Evolutionary conservation across 2,113 vertebrate species (phyloP).

Genomic region (Ameiurus melas): DNA sequence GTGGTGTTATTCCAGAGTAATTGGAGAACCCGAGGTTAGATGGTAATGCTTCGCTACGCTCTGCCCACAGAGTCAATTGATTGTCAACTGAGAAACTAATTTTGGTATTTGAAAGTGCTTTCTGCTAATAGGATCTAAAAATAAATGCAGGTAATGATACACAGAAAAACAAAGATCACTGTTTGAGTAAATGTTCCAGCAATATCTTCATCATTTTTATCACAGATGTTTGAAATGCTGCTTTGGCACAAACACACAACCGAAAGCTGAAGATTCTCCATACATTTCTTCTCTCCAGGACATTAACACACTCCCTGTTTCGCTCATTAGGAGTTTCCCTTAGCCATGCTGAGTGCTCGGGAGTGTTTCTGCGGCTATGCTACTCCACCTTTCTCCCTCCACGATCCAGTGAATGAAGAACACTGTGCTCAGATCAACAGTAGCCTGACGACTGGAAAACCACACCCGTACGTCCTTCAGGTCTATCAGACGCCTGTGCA

Average conservation of each 20-base stretch:
- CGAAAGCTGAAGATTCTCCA: background rate
- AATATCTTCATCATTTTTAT: background rate
- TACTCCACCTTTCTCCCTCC: conserved; percentile 73
- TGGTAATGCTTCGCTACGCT: conserved; percentile 18
- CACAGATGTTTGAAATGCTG: background rate
- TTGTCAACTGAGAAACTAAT: conserved; percentile 46
- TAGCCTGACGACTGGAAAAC: background rate
- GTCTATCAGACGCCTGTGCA: conserved; percentile 85
- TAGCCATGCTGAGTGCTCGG: conserved; percentile 72
- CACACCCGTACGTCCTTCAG: conserved; percentile 62
- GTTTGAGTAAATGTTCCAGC: background rate
- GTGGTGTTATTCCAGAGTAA: conserved; percentile 38
- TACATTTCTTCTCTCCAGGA: background rate
- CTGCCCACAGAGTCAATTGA: conserved; percentile 43
- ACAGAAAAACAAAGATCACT: background rate
- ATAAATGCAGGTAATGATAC: conserved; percentile 31
- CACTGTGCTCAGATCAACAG: conserved; percentile 64
- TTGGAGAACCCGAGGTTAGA: conserved; percentile 28
- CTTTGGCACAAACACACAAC: background rate
- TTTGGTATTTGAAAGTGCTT: conserved; percentile 23
- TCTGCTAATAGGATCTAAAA: conserved; percentile 35
- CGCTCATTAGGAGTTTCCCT: conserved; percentile 76
- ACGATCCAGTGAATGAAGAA: conserved; percentile 52
- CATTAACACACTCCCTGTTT: background rate
- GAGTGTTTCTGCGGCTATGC: conserved; percentile 81